Base-by-base conservation (phyloP, 1,140 invertebrate species). In the Drosophila hydei region DNA sequence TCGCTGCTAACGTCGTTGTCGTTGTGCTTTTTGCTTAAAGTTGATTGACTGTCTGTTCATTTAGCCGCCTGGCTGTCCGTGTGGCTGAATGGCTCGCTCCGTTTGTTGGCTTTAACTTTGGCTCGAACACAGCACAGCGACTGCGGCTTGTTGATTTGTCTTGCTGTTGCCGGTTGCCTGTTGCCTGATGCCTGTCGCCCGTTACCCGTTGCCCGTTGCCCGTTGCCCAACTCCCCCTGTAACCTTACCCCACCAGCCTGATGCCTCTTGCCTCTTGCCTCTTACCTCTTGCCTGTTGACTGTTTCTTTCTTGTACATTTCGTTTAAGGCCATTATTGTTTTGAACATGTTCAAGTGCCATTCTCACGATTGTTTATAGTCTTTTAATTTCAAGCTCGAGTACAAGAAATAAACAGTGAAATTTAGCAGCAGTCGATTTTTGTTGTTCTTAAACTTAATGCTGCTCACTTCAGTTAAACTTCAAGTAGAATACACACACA, bases 321-420 rank as follows among this genome's bases (percentile, higher is more conserved):
- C 83, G 83, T 89, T 88, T 88, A 89, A 89, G 81, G 75, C 78
- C 81, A 79, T 87, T 87, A 88, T 81, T 88, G 81, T 87, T 87
- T 87, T 83, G 81, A 88, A 88, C 81, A 87, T 88, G 81, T 88
- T 87, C 81, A 87, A 87, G 81, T 87, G 81, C 88, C 77, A 90
- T 90, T 90, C 87, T 88, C 87, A 83, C 87, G 81, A 90, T 88
- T 85, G 81, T 89, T 89, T 88, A 87, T 87, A 88, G 81, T 90
- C 78, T 88, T 88, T 80, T 81, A 87, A 87, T 81, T 90, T 90
- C 87, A 65, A 88, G 81, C 71, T 71, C 63, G 72, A 77, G 74
- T 79, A 78, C 71, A 72, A 81, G 83, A 87, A 81, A 88, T 87
- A 87, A 87, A 81, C 83, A 87, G 81, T 81, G 81, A 88, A 81